Percentiles rank a stretch among this genome's conserved stretches.
phyloP scores from a whole-genome alignment of 1,140 invertebrate species.

The Zaprionus lachaisei region DNA sequence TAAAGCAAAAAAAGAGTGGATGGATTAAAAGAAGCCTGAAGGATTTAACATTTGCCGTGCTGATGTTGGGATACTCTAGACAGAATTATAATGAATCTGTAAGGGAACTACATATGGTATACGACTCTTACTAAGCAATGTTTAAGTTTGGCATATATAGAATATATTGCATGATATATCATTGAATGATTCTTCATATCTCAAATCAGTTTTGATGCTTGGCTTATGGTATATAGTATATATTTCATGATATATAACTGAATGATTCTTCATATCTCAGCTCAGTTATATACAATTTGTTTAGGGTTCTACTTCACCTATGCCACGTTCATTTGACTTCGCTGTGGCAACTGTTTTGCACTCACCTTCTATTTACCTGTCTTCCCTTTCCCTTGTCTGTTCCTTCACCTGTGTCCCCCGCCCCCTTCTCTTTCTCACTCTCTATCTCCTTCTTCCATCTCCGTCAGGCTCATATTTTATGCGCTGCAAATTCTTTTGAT shows the following conservation, averaged over 20 bases:
- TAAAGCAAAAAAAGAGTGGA: background rate
- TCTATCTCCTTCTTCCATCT: background rate
- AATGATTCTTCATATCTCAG: background rate
- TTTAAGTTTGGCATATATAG: no score
- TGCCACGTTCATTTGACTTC: conserved; percentile 3
- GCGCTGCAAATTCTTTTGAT: conserved; percentile 68
- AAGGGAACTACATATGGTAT: no score
- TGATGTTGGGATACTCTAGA: background rate
- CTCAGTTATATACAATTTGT: background rate
- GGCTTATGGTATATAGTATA: background rate
- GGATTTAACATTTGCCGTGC: background rate
- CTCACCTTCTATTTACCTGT: background rate
- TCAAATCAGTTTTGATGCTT: background rate
- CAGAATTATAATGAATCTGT: no score
- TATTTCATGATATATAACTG: background rate
- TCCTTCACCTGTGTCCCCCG: background rate
- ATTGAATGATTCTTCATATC: no score
- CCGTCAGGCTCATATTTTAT: conserved; percentile 46
- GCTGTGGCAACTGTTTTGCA: background rate
- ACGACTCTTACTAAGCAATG: no score
- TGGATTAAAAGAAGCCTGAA: background rate
- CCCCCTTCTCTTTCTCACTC: background rate
- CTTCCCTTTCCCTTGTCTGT: background rate
- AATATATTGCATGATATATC: background rate
- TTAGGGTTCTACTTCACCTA: background rate